These are phyloP conservation scores for Machaerirhynchus nigripectus DNA, from an alignment of 2,113 vertebrate species.

Conservation along the genomic window DNA sequence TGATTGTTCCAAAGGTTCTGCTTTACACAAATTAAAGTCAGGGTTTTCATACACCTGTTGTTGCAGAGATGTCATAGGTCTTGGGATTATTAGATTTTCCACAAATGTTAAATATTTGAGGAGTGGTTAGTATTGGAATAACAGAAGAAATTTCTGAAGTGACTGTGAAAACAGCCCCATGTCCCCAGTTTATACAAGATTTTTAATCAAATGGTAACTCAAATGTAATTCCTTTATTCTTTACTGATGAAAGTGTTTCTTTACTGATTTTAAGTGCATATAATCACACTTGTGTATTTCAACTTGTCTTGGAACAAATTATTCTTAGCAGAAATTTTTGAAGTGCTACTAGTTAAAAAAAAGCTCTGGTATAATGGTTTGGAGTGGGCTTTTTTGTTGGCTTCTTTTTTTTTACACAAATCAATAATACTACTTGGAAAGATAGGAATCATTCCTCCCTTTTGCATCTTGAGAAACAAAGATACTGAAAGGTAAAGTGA, in stretches of 20 bases:
- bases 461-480: neutral
- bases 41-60: neutral
- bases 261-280: neutral
- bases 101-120: slow-evolving; percentile 6
- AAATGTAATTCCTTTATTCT: neutral
- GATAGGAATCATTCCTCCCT: neutral
- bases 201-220: neutral
- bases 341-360: neutral
- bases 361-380: neutral
- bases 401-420: neutral
- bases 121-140: slow-evolving; percentile 25
- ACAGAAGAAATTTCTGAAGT: slow-evolving; percentile 52
- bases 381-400: neutral
- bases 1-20: neutral
- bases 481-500: neutral
- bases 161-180: neutral
- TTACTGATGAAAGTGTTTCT: neutral
- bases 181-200: neutral
- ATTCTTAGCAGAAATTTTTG: neutral
- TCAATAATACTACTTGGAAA: neutral
- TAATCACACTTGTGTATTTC: neutral
- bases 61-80: neutral
- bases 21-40: neutral
- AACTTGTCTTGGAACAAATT: neutral
- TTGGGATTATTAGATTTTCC: neutral